Percentiles rank a stretch among this genome's conserved stretches.
These are phyloP conservation scores for Cataglyphis cursor DNA, from an alignment of 2,888 invertebrate genomes.

Conservation along the genomic window DNA sequence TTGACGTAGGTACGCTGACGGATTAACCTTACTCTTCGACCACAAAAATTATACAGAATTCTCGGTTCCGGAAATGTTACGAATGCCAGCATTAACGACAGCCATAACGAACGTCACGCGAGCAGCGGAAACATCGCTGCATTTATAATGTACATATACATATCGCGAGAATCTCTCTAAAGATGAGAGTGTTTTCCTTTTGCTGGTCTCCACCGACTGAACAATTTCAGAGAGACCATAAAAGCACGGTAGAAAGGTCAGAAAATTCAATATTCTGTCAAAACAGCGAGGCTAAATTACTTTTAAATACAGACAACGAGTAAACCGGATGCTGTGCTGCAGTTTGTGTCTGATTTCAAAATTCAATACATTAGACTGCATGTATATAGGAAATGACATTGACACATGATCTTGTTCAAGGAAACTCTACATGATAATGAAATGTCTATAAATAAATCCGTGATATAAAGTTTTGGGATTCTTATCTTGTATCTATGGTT, in stretches of 20 bases:
- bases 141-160: neutral
- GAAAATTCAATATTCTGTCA: slow-evolving; percentile 29
- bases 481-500: neutral
- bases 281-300: neutral
- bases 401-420: slow-evolving; percentile 8
- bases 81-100: neutral
- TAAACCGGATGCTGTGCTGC: slow-evolving; percentile 22
- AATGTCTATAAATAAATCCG: slow-evolving; percentile 11
- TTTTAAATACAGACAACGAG: slow-evolving; percentile 4
- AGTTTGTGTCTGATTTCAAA: neutral
- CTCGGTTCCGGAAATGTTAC: neutral
- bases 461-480: neutral
- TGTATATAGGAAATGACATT: neutral
- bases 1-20: neutral
- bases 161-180: neutral
- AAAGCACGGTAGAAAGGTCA: slow-evolving; percentile 23
- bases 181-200: neutral
- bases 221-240: slow-evolving; percentile 8
- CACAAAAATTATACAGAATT: neutral
- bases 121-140: neutral
- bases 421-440: neutral
- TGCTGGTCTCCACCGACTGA: neutral
- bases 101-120: neutral
- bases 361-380: slow-evolving; percentile 12
- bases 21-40: neutral